Evolutionary conservation across 2,797 vertebrate genomes (phyloP), one percentile per base, ranked within the genome.

Genomic region (Sandelia bainsii): DNA sequence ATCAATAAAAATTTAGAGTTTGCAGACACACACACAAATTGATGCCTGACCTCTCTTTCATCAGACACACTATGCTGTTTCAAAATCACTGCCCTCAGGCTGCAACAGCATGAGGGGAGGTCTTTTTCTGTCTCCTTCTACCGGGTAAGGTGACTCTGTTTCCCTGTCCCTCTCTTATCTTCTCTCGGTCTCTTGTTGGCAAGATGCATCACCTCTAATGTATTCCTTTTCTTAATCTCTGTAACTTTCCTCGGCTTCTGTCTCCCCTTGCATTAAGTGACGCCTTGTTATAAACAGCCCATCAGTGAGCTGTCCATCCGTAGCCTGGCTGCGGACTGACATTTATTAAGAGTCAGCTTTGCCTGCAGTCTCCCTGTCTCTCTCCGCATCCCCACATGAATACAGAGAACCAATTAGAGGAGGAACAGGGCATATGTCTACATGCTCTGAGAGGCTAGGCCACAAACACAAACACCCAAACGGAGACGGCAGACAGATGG

Each of bases 381-480:
- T 60, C 51, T 68, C 79, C 62, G 62, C 67, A 85, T 86, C 82
- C 85, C 83, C 85, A 74, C 82, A 84, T 88, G 90, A 92, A 92
- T 90, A 91, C 72, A 80, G 81, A 82, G 83, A 88, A 89, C 91
- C 92, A 93, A 94, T 94, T 93, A 94, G 75, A 82, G 75, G 76
- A 71, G 83, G 84, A 88, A 75, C 79, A 56, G 69, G 73, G 82
- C 80, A 86, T 83, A 88, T 80, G 89, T 91, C 87, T 82, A 85
- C 90, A 84, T 65, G 77, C 72, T 78, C 45, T 1, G 57, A 84
- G 76, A 83, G 72, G 65, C 67, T 62, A 59, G 72, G 71, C 81
- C 79, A 79, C 79, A 84, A 85, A 91, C 75, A 75, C 39, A 83
- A 84, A 72, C 77, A 82, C 57, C 62, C 57, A 68, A 60, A 80